Percentiles rank a stretch among this genome's conserved stretches.
These are phyloP conservation scores for Hippopotamyrus pictus DNA, from an alignment of 2,797 vertebrate species.

Conservation along the genomic window DNA sequence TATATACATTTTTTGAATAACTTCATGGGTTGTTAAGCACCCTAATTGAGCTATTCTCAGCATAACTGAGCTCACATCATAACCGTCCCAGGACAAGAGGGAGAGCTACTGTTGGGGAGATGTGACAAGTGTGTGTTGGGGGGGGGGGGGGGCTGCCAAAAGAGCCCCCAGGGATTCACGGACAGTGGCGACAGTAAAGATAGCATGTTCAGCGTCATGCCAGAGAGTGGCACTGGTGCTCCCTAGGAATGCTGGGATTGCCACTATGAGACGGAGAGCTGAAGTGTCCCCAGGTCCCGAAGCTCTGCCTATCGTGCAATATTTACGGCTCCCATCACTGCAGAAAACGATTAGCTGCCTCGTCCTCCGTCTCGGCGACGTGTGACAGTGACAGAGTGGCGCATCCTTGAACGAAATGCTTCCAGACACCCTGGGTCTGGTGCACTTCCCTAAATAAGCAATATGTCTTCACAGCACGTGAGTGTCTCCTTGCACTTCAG, in stretches of 20 bases:
- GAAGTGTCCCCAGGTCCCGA: not conserved
- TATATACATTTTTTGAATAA: not conserved
- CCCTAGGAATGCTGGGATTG: not conserved
- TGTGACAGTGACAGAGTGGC: constrained; percentile 2
- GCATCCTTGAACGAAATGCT: not conserved
- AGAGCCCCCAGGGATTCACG: not conserved
- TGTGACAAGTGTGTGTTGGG: not conserved
- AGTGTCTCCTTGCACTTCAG: not conserved
- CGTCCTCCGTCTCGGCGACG: not conserved
- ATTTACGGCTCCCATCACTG: not conserved
- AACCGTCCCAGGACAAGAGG: not conserved
- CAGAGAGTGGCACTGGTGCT: not conserved
- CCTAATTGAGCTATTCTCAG: not conserved
- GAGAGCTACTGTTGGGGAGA: not conserved
- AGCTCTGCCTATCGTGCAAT: not conserved
- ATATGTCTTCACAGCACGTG: not conserved
- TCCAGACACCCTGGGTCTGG: not conserved
- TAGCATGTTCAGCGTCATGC: not conserved
- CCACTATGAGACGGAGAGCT: not conserved
- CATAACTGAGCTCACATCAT: not conserved
- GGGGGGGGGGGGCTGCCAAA: not conserved
- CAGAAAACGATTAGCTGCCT: not conserved
- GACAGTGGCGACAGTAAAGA: not conserved
- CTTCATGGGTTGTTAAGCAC: not conserved
- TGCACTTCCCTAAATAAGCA: not conserved